A percentile compares a stretch with the other conserved stretches of the same genome.
phyloP scores from a whole-genome alignment of 2,797 vertebrate genomes.

The Crossoptilon crossoptilon region DNA sequence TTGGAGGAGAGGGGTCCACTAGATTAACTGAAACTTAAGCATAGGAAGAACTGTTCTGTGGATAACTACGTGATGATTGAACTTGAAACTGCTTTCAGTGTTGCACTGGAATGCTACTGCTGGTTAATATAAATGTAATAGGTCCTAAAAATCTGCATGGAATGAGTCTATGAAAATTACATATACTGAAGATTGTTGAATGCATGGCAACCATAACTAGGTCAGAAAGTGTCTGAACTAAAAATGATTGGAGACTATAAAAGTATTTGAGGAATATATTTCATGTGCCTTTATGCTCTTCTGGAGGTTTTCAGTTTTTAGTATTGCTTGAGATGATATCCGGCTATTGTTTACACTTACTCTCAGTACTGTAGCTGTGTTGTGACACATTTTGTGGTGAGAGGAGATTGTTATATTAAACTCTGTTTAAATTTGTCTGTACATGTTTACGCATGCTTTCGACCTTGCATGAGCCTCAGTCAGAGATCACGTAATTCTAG shows the following conservation, averaged over 20 bases:
- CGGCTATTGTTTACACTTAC: not conserved
- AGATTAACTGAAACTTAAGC: not conserved
- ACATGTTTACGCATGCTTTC: not conserved
- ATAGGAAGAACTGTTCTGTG: not conserved
- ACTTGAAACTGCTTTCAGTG: not conserved
- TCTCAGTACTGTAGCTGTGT: not conserved
- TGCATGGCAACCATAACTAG: not conserved
- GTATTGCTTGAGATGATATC: not conserved
- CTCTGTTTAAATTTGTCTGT: accelerated
- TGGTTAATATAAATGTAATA: not conserved
- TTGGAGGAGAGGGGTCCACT: not conserved
- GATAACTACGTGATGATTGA: not conserved
- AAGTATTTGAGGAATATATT: not conserved
- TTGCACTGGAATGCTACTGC: accelerated
- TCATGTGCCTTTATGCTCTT: not conserved
- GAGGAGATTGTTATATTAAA: not conserved
- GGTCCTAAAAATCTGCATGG: not conserved
- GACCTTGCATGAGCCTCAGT: not conserved
- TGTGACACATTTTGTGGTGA: not conserved
- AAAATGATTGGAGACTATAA: not conserved
- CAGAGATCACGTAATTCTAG: not conserved
- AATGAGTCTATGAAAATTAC: not conserved
- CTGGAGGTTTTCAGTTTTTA: not conserved
- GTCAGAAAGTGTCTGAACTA: not conserved
- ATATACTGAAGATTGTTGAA: not conserved